Evolutionary conservation across 2,888 invertebrate species (phyloP), one percentile per base, ranked within the genome.

Genomic region (Conops quadrifasciatus): DNA sequence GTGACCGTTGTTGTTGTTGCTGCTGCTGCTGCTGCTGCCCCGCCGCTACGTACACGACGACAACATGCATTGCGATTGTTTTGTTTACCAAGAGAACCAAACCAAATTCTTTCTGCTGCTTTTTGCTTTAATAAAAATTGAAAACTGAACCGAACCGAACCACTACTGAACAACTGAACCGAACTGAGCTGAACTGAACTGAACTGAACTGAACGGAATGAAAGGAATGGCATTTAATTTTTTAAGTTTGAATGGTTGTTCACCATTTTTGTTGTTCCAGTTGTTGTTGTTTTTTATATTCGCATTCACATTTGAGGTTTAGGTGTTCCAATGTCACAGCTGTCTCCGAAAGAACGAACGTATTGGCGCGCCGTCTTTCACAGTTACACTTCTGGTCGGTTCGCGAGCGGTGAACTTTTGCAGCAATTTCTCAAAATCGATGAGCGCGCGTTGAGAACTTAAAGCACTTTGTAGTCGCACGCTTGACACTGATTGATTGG

Each of bases 321-420:
- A 81, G 81, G 81, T 79, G 70, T 59, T 49, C 72, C 74, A 81
- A 81, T 81, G 81, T 82, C 82, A 80, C 81, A 79, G 79, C 82
- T 82, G 81, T 72, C 72, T 51, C 72, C 76, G 68, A 68, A 71
- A 69, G 73, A 71, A 74, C 73, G 70, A 73, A 74, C 66, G 74
- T 72, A 71, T 70, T 77, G 77, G 77, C 78, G 78, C 75, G 75
- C 4, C 79, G 80, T 71, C 62, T 60, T 73, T 78, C 77, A 77
- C 77, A 75, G 74, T 77, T 78, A 73, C 76, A 75, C 68, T 70
- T 53, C 63, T 63, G 67, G 28, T 56, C 51, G 60, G 66, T 47
- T 51, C 59, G 67, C 71, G 71, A 65, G n/a, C 73, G 68, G 65
- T 67, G 60, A 60, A 49, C 71, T 49, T n/a, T 51, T 43, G 43